Conservation (phyloP, 2,888 invertebrate genomes). For the Metacarcinus magister region DNA sequence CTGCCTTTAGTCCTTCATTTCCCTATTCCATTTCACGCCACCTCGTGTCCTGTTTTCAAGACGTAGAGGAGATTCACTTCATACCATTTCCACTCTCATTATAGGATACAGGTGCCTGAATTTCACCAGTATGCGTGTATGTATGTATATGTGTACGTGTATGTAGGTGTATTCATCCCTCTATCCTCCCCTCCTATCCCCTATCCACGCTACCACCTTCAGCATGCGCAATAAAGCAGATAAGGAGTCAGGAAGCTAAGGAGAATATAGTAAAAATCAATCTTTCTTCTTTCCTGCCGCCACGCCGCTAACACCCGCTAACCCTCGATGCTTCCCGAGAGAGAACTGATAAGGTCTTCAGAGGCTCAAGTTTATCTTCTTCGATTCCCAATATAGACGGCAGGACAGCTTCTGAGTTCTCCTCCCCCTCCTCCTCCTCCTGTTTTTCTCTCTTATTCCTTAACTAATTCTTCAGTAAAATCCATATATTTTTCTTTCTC, state of each 20-base stretch:
- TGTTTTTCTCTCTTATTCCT: background rate
- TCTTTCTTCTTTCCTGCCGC: background rate
- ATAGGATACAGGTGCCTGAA: background rate
- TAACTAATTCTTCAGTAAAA: background rate
- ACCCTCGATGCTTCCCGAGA: background rate
- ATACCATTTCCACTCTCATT: background rate
- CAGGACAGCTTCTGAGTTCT: background rate
- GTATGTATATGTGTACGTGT: background rate
- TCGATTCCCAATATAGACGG: constrained; percentile 38
- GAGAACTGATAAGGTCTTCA: background rate
- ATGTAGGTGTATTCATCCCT: background rate
- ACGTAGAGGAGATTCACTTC: background rate
- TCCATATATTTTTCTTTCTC: background rate
- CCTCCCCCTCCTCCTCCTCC: background rate
- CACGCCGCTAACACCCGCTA: background rate
- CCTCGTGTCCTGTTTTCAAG: background rate
- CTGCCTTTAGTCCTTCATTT: background rate
- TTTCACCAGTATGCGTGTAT: background rate
- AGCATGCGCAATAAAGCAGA: background rate
- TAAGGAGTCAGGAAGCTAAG: background rate
- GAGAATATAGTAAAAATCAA: background rate
- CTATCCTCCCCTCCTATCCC: background rate
- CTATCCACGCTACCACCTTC: background rate
- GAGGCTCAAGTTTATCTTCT: constrained; percentile 41
- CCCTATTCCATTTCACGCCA: background rate